phyloP scores from a whole-genome alignment of 2,113 vertebrate genomes.

The Lipotes vexillifer region DNA sequence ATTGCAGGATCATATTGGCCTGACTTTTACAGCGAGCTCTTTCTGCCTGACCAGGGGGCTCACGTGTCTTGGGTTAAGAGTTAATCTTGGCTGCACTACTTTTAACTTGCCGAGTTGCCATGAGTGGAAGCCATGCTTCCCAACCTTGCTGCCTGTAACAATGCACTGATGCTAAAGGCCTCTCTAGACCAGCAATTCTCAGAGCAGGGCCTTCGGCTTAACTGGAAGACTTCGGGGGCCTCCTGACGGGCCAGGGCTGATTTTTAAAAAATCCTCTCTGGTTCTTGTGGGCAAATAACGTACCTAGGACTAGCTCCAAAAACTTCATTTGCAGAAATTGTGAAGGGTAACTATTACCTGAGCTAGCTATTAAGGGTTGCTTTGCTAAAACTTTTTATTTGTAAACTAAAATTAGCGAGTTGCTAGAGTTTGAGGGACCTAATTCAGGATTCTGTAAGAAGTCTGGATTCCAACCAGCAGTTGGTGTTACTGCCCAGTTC shows the following conservation, averaged over 20 bases:
- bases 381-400: neutral
- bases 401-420: neutral
- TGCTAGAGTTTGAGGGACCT: neutral
- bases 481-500: fast-evolving
- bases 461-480: too few relatives aligned
- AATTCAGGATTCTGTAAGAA: neutral
- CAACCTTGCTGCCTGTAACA: fast-evolving
- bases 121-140: neutral
- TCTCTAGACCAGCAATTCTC: neutral
- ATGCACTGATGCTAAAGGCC: fast-evolving
- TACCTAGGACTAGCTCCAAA: neutral
- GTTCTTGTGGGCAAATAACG: neutral
- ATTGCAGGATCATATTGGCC: neutral
- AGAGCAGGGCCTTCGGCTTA: neutral
- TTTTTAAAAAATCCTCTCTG: neutral
- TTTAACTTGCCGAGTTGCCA: neutral
- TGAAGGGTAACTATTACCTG: neutral
- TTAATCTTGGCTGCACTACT: neutral
- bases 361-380: neutral
- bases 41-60: neutral
- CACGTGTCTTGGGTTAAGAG: too few relatives aligned
- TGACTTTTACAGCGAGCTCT: neutral
- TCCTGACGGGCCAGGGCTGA: neutral
- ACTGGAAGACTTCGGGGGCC: neutral
- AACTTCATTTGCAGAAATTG: neutral